Base-by-base conservation (phyloP, 2,888 invertebrate species). In the Barypeithes pellucidus region DNA sequence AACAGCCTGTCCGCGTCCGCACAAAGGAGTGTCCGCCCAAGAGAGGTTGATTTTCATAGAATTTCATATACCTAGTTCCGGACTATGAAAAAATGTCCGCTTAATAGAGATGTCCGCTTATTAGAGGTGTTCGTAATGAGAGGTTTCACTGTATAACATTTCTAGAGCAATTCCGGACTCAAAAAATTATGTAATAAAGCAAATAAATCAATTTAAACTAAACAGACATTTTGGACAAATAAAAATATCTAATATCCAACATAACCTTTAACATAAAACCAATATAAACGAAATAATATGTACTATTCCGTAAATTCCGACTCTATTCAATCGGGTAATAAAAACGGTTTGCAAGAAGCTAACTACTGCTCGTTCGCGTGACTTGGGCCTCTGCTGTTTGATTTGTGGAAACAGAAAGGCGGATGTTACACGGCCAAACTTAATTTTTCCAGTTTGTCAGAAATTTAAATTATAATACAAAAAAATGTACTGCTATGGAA, bases 371-470 rank as follows among this genome's bases (percentile, higher is more conserved):
- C 9, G 39, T 12, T 73, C 57, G 73, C 73, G 73, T 73, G 73
- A 73, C 73, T 68, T 22, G 11, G 16, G 57, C 41, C 47, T 14
- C 41, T 36, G 59, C 24, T 63, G 45, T 60, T 73, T 68, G 63
- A 63, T 67, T 62, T 63, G 45, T 36, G 61, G 67, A 73, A 57
- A 67, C 67, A 60, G 24, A 41, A 62, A 73, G 41, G 50, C 68
- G 73, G 73, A 73, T 73, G 67, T 67, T 73, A 59, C 67, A 68
- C 9, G 39, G 73, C 73, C 47, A 72, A 72, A 67, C 54, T 72
- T 63, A 62, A 73, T 68, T 68, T 41, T 47, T 47, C 22, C 20
- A 36, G 59, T 71, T 65, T 45, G 33, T 59, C 59, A 71, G 59
- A 63, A 33, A 61, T 70, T 62, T 24, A 57, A 67, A 67, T 67